A percentile compares a stretch with the other conserved stretches of the same genome.
These are phyloP conservation scores for Porites australiensis DNA, from an alignment of 64 coral and sea anemone species.

Conservation along the genomic window DNA sequence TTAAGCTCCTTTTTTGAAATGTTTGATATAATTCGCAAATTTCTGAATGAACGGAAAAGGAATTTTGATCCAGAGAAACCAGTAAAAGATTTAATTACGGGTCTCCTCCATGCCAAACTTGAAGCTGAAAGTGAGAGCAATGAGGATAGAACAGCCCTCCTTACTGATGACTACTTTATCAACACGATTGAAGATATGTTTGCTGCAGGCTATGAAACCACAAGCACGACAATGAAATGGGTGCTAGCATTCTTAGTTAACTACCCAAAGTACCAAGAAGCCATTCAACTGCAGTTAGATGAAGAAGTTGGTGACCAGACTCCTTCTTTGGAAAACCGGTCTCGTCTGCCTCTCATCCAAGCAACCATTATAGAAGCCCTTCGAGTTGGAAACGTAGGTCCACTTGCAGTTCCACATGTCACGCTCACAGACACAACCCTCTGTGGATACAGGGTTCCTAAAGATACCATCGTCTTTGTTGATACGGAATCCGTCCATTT, in stretches of 20 bases:
- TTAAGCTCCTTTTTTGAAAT: not conserved
- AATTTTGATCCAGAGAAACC: not conserved
- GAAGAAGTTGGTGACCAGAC: not conserved
- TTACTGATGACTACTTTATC: constrained; percentile 12
- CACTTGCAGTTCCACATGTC: not conserved
- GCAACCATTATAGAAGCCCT: constrained; percentile 33
- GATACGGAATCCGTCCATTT: not conserved
- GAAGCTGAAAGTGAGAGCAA: constrained; percentile 7
- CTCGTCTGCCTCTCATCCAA: not conserved
- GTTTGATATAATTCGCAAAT: not conserved
- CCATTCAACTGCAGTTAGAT: constrained; percentile 13
- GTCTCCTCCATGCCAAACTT: not conserved
- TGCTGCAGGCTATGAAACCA: constrained; percentile 40
- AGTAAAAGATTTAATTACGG: not conserved
- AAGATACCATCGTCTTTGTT: constrained; percentile 12
- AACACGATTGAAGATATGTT: constrained; percentile 11
- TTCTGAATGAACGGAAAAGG: not conserved
- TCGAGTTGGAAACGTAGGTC: not conserved
- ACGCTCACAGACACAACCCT: not conserved
- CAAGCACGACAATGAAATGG: not conserved
- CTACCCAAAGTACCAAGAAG: constrained; percentile 13
- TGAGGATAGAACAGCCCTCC: not conserved
- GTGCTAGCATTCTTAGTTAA: not conserved
- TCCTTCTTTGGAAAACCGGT: constrained; percentile 1
- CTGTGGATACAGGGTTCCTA: constrained; percentile 1